Conservation (phyloP, 2,797 vertebrate genomes). For the Calcarius lapponicus region DNA sequence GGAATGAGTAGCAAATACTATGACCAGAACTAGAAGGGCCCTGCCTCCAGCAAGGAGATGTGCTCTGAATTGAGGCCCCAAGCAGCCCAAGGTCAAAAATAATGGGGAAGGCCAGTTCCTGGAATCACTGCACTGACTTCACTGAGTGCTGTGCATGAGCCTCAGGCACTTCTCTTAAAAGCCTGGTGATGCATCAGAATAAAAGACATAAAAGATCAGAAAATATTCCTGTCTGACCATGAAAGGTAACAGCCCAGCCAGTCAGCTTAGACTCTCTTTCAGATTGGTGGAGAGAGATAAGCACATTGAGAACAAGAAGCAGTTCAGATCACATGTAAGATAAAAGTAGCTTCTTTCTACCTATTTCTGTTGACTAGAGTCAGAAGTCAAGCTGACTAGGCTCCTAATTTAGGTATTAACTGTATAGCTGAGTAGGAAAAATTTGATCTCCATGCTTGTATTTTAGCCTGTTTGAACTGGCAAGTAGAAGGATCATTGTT, state of each 20-base stretch:
- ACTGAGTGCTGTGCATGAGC: fast-evolving
- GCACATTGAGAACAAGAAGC: not conserved
- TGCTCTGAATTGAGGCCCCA: not conserved
- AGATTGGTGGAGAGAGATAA: not conserved
- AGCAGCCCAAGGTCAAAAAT: not conserved
- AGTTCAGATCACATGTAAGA: not conserved
- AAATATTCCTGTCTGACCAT: not conserved
- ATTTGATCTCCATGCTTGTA: not conserved
- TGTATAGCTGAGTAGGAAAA: not conserved
- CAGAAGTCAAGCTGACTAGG: not conserved
- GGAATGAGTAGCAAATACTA: not conserved
- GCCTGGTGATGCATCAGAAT: not conserved
- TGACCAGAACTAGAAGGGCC: not conserved
- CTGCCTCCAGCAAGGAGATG: not conserved
- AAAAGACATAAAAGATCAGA: not conserved
- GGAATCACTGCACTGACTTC: not conserved
- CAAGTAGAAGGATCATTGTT: not conserved
- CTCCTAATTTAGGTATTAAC: not conserved
- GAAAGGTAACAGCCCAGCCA: not conserved
- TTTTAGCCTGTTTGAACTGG: not conserved
- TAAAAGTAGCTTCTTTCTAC: not conserved
- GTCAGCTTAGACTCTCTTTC: not conserved
- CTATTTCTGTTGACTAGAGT: not conserved
- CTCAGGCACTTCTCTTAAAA: not conserved
- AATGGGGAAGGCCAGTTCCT: not conserved